Evolutionary conservation across 2,797 vertebrate genomes (phyloP).

Genomic region (Mionectes olivaceus): DNA sequence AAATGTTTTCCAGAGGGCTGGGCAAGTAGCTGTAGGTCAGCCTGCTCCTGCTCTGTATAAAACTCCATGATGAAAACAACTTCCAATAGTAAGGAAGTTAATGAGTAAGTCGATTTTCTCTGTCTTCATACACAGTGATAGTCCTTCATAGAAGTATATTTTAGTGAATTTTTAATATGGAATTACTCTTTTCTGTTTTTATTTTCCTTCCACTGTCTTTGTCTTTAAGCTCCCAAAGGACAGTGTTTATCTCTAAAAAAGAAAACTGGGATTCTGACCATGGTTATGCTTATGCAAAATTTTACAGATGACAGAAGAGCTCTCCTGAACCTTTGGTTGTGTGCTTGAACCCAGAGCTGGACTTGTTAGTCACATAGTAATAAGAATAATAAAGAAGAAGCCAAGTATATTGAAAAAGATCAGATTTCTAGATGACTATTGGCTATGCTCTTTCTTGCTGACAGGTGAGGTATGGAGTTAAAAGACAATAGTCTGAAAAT

Average conservation of each 20-base stretch:
- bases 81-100: slow-evolving; percentile 60
- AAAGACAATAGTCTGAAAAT: not conserved
- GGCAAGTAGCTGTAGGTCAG: slow-evolving; percentile 29
- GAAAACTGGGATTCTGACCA: not conserved
- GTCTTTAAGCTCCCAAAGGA: not conserved
- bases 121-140: slow-evolving; percentile 54
- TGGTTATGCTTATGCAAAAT: not conserved
- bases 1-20: not conserved
- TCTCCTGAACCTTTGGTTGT: not conserved
- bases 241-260: not conserved
- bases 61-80: slow-evolving; percentile 30
- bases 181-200: slow-evolving; percentile 63
- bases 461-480: not conserved
- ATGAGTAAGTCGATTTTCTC: slow-evolving; percentile 70
- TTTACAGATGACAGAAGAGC: not conserved
- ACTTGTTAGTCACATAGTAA: not conserved
- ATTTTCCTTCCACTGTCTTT: not conserved
- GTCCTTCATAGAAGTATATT: slow-evolving; percentile 55
- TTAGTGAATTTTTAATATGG: slow-evolving; percentile 65
- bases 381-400: not conserved
- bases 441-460: not conserved
- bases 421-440: not conserved
- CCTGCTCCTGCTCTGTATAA: not conserved
- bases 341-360: not conserved
- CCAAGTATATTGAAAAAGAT: not conserved